Conservation (phyloP, 2,888 invertebrate genomes). For the Tridacna crocea region DNA sequence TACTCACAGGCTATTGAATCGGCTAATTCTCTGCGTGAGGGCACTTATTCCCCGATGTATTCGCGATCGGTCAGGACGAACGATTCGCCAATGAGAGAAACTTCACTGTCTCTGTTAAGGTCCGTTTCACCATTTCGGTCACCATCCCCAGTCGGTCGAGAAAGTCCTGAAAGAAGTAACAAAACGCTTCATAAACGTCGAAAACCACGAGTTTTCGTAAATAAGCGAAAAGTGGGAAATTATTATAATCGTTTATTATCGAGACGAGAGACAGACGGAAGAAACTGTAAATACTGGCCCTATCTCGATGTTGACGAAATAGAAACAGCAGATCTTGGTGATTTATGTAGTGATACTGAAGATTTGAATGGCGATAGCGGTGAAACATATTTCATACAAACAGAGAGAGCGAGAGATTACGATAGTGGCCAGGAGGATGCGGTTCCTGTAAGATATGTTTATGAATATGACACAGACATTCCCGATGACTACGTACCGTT, state of each 20-base stretch:
- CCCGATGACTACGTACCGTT: conserved; percentile 74
- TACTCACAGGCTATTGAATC: conserved; percentile 43
- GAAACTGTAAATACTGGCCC: conserved; percentile 67
- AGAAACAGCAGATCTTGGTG: conserved; percentile 64
- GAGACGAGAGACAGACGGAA: conserved; percentile 52
- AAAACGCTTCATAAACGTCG: conserved; percentile 54
- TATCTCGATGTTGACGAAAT: conserved; percentile 72
- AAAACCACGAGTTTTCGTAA: conserved; percentile 60
- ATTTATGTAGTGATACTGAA: conserved; percentile 65
- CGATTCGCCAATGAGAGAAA: conserved; percentile 38
- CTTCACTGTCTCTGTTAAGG: conserved; percentile 40
- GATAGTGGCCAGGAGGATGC: conserved; percentile 37
- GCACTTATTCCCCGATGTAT: conserved; percentile 53
- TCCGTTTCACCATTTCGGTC: conserved; percentile 48
- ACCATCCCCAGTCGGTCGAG: conserved; percentile 32
- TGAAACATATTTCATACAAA: conserved; percentile 18
- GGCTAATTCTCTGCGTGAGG: conserved; percentile 33
- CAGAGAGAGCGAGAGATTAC: conserved; percentile 17
- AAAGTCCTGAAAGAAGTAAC: conserved; percentile 46
- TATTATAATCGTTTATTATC: conserved; percentile 65
- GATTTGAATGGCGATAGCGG: conserved; percentile 7
- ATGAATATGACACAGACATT: conserved; percentile 50
- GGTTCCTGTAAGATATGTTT: conserved; percentile 42
- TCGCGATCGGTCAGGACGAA: conserved; percentile 41
- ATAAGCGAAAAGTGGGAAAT: conserved; percentile 65